Evolutionary conservation across 2,888 invertebrate species (phyloP), one percentile per base, ranked within the genome.

Genomic region (Cartodere bifasciata): DNA sequence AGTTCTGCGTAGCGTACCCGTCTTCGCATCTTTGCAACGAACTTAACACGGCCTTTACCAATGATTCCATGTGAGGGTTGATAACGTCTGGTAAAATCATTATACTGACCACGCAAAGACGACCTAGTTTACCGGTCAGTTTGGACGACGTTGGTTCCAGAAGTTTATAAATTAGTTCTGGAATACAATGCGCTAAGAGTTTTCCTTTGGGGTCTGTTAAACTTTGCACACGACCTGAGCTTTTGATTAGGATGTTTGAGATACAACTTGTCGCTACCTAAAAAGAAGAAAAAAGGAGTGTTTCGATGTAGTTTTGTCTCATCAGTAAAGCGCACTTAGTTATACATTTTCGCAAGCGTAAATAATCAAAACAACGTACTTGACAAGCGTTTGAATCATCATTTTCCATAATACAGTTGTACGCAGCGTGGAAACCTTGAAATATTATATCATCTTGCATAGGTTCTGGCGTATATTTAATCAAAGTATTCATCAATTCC

Each of bases 1-100:
- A 37, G 13, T 32, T 39, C 30, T 37, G 28, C 6, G 35, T 14
- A 6, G 35, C 30, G 3, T 29, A 16, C 5, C 31, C 28, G 9
- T 37, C 25, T n/a, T 38, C 26, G n/a, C 37, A 20, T 12, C 31
- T 28, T 23, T 39, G 39, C 3, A 37, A 23, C 9, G 37, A 35
- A 24, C 46, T 45, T 11, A 46, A 26, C 4, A 46, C 32, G 13
- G 42, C 42, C 23, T 42, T 41, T 15, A 47, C 29, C 23, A 47
- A 38, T 4, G 38, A 31, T 26, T 46, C 43, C 25, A 44, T 36
- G 17, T 43, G 37, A 3, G 42, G 40, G 22, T 44, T 30, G 26
- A 43, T 37, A 14, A 39, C 16, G n/a, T 43, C 43, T 12, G 44
- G 39, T 12, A 47, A 30, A 6, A 35, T 35, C 32, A 42, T 39